Base-by-base conservation (phyloP, 1,140 invertebrate species). In the Bombus sibiricus region DNA sequence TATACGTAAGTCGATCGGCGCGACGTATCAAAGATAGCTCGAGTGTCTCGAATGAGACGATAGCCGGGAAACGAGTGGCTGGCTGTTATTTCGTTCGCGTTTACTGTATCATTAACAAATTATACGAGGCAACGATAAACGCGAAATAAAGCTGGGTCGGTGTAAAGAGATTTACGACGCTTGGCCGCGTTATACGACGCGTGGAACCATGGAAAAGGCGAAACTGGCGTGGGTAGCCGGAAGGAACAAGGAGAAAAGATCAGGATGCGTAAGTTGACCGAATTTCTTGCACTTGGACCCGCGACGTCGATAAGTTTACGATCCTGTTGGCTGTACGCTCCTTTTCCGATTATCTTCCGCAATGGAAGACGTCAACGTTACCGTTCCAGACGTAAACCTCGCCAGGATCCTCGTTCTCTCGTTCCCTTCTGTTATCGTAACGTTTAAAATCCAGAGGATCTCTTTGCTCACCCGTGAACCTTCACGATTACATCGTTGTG, bases 51-150 rank as follows among this genome's bases (percentile, higher is more conserved):
- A 41, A 28, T 37, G 37, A 34, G 34, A 71, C 2, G 39, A 32
- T 10, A n/a, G 25, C 22, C 0, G 4, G 15, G 28, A 5, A 18
- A 86, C 82, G 83, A 34, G 89, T 73, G 74, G 59, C 74, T 83
- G 43, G 47, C 83, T 62, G 89, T 93, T 93, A 92, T 92, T 88
- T 83, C 90, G 89, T 89, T 81, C 87, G 78, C 86, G 86, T 93
- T 93, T 92, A 93, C 88, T 90, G 90, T 91, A 91, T 93, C 91
- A 93, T 93, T 93, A 93, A 93, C 91, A 89, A 92, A 92, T 92
- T 93, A 88, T 90, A 93, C 91, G 93, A 93, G 91, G 92, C 91
- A 80, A 91, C 92, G 92, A 93, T 93, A 93, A 93, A 91, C 88
- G 82, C 68, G 88, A 92, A 92, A 93, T 93, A 92, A 93, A 93